A percentile compares a stretch with the other conserved stretches of the same genome.
phyloP scores from a whole-genome alignment of 2,797 vertebrate genomes.

The Kryptolebias ocellatus region DNA sequence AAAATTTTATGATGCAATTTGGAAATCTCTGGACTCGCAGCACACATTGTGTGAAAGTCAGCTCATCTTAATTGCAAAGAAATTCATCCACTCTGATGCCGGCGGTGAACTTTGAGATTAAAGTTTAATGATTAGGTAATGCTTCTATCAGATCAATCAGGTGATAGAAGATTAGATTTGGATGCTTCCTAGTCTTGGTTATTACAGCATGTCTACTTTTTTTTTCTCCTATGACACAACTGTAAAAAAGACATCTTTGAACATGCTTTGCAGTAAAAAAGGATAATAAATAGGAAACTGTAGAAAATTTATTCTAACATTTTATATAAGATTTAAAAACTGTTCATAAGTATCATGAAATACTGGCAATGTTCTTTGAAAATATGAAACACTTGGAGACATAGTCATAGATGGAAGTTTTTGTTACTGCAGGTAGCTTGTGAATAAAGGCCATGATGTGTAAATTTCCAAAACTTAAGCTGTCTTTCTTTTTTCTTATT shows the following conservation, averaged over 20 bases:
- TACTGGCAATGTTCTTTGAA: too few species aligned
- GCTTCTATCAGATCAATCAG: constrained; percentile 64
- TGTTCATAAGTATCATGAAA: too few species aligned
- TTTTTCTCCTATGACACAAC: constrained; percentile 13
- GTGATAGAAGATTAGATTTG: constrained; percentile 55
- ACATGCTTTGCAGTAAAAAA: constrained; percentile 10
- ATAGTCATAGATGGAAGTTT: too few species aligned
- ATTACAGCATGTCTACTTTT: constrained; percentile 43
- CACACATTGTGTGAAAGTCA: constrained; percentile 27
- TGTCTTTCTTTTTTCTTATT: background rate
- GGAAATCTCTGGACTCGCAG: constrained; percentile 44
- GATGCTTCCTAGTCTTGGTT: constrained; percentile 40
- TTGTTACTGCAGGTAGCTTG: too few species aligned
- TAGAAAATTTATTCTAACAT: constrained; percentile 18
- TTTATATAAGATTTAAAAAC: too few species aligned
- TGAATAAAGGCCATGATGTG: too few species aligned
- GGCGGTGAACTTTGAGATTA: constrained; percentile 52
- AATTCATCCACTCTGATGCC: constrained; percentile 55
- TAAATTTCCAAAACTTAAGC: too few species aligned
- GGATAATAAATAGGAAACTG: constrained; percentile 12
- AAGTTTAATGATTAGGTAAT: constrained; percentile 69
- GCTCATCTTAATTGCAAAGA: constrained; percentile 54
- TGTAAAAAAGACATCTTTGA: constrained; percentile 23
- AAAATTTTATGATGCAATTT: constrained; percentile 71
- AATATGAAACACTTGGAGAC: too few species aligned